Base-by-base conservation (phyloP, 1,140 invertebrate genomes). In the Spodoptera litura region DNA sequence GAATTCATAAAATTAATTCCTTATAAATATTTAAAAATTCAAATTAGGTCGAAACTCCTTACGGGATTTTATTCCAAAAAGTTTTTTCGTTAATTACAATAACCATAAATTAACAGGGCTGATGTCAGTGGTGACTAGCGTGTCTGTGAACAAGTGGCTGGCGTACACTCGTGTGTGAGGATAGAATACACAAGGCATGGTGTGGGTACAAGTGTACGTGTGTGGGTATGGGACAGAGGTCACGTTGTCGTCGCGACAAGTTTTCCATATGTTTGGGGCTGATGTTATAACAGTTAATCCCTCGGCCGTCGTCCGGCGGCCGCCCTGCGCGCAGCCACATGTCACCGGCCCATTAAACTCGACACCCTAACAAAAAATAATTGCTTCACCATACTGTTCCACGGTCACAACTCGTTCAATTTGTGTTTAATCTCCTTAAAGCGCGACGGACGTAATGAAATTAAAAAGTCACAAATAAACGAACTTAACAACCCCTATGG, bases 341-440 rank as follows among this genome's bases (percentile, higher is more conserved):
- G 89, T 90, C 87, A 84, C 68, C 88, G 80, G 81, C 83, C 85
- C 89, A 87, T 92, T 87, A 89, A 89, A 89, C 80, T 71, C 74
- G 81, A 82, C 81, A 82, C 83, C 89, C 86, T 80, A 84, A 91
- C 88, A 89, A 91, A 91, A 92, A 89, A 89, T 93, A 94, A 94
- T 91, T 88, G 89, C 89, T 90, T 87, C 84, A 89, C 88, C 92
- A 92, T 79, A 86, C 84, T 79, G 76, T 79, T 84, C 82, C 82
- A 85, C 81, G 85, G 80, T 81, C 80, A 68, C 71, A 85, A 88
- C 82, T 75, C 85, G 83, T 86, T 85, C 85, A 87, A 88, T 87
- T 87, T 88, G 78, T 78, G 76, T 80, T 81, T 84, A 82, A 79
- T 66, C 80, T 83, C 64, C 78, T 78, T 81, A 77, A 77, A 77